Evolutionary conservation across 2,113 vertebrate genomes (phyloP).

Genomic region (Mustela lutreola): DNA sequence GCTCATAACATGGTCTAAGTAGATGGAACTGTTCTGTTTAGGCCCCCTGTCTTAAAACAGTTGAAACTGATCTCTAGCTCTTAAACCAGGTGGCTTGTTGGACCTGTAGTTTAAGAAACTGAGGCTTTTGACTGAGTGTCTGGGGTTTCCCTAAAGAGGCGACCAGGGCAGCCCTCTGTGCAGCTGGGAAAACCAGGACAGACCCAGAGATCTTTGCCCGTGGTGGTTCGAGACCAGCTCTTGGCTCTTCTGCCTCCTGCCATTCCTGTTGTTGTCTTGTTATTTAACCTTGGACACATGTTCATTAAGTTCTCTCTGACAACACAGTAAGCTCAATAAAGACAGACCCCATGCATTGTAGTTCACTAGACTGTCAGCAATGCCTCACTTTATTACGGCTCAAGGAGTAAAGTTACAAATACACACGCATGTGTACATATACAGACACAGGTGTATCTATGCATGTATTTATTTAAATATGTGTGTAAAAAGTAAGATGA

Average conservation of each 20-base stretch:
- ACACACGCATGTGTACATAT: too few relatives aligned
- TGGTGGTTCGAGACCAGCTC: neutral
- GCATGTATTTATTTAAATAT: neutral
- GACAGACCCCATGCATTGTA: neutral
- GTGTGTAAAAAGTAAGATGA: neutral
- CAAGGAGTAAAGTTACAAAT: neutral
- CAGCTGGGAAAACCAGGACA: neutral
- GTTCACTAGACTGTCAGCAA: neutral
- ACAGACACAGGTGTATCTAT: neutral
- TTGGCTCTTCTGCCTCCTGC: neutral
- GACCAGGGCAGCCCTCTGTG: neutral
- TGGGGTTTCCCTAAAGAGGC: neutral
- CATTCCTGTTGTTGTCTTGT: neutral
- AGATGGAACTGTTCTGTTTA: neutral
- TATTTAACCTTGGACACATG: neutral
- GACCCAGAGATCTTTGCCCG: neutral
- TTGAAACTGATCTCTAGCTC: neutral
- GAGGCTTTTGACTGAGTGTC: neutral
- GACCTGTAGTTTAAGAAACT: neutral
- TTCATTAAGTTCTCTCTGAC: neutral
- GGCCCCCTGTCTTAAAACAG: neutral
- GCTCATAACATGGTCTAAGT: neutral
- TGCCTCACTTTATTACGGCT: neutral
- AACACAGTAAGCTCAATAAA: neutral
- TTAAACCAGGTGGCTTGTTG: neutral